Conservation (phyloP, 2,888 invertebrate genomes). For the Hanleya hanleyi region DNA sequence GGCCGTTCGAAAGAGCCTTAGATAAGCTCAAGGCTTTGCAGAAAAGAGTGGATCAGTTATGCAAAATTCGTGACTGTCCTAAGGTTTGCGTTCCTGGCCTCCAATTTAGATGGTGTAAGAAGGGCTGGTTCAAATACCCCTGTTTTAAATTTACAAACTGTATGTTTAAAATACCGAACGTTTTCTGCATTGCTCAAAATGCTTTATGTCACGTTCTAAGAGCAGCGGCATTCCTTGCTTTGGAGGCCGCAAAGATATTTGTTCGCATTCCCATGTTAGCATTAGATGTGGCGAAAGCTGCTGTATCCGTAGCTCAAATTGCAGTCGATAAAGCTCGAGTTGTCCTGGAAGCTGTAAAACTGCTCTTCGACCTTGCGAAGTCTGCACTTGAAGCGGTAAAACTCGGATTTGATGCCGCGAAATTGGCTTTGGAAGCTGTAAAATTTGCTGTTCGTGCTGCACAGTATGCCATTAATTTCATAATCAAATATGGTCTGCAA, state of each 20-base stretch:
- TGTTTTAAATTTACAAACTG: conserved; percentile 11
- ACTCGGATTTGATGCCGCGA: not conserved
- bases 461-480: not conserved
- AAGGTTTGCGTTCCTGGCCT: conserved; percentile 12
- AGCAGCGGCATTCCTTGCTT: not conserved
- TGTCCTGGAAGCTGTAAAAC: conserved; percentile 1
- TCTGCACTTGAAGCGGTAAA: not conserved
- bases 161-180: conserved; percentile 13
- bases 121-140: not conserved
- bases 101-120: conserved; percentile 2
- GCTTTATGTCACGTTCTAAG: not conserved
- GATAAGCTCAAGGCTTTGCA: conserved; percentile 4
- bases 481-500: conserved; percentile 3
- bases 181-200: conserved; percentile 6
- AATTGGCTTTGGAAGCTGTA: not conserved
- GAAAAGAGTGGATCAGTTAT: conserved; percentile 1
- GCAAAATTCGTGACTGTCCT: conserved; percentile 8
- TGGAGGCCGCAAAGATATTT: conserved; percentile 2
- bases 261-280: not conserved
- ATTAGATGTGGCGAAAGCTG: not conserved
- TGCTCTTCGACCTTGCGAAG: not conserved
- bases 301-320: not conserved
- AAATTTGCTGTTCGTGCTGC: conserved; percentile 8
- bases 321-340: conserved; percentile 5
- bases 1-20: conserved; percentile 1